A percentile compares a stretch with the other conserved stretches of the same genome.
These are phyloP conservation scores for Drosophila meridionalis DNA, from an alignment of 2,888 invertebrate species.

Conservation along the genomic window DNA sequence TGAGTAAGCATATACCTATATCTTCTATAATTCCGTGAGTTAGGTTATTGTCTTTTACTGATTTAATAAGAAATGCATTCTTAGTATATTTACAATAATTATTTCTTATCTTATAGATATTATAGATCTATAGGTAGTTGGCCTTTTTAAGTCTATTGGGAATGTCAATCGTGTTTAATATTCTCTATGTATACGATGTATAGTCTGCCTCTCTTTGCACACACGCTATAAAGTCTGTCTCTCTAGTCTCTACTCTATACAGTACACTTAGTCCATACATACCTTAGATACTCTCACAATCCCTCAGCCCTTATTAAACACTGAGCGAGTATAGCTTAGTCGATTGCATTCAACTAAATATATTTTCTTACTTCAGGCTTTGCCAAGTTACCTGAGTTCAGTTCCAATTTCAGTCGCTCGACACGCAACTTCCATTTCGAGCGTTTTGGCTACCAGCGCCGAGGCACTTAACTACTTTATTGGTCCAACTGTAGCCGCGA, in stretches of 20 bases:
- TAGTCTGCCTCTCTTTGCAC: not conserved
- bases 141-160: not conserved
- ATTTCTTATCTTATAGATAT: too few species aligned
- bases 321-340: not conserved
- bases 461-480: conserved; percentile 79
- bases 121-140: not conserved
- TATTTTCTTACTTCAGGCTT: not conserved
- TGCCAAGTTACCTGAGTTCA: conserved; percentile 5
- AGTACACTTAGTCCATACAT: not conserved
- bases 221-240: not conserved
- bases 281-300: not conserved
- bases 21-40: too few species aligned
- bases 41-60: too few species aligned
- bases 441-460: conserved; percentile 71
- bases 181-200: not conserved
- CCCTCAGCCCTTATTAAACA: not conserved
- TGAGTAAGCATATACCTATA: too few species aligned
- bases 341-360: not conserved
- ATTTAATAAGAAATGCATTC: too few species aligned
- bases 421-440: conserved; percentile 73
- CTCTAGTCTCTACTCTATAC: not conserved
- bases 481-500: conserved; percentile 55
- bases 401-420: conserved; percentile 16
- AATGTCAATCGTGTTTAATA: not conserved
- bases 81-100: too few species aligned